These are phyloP conservation scores for Odontophorus gujanensis DNA, from an alignment of 2,113 vertebrate species.

Conservation along the genomic window DNA sequence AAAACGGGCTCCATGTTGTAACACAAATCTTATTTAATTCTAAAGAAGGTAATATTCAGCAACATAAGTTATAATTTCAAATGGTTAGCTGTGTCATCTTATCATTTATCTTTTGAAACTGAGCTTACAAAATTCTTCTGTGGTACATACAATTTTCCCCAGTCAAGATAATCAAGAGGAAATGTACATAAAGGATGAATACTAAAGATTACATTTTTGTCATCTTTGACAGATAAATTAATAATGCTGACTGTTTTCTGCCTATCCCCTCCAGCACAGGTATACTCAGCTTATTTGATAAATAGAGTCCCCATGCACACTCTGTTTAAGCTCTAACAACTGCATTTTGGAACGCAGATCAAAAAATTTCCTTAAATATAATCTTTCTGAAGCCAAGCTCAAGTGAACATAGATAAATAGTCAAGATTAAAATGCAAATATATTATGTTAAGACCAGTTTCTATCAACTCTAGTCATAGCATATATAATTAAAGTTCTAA, in stretches of 20 bases:
- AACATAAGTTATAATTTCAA: constrained; percentile 55
- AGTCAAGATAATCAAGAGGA: constrained; percentile 23
- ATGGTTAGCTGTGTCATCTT: constrained; percentile 32
- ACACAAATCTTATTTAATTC: constrained; percentile 7
- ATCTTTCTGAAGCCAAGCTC: not conserved
- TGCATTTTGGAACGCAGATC: constrained; percentile 4
- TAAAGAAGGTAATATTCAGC: constrained; percentile 52
- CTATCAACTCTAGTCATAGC: not conserved
- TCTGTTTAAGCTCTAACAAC: constrained; percentile 1
- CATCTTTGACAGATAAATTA: constrained; percentile 24
- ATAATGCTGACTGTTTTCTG: not conserved
- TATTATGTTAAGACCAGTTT: not conserved
- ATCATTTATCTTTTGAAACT: constrained; percentile 19
- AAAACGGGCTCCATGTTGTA: not conserved
- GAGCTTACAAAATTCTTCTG: constrained; percentile 32
- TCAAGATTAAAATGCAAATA: not conserved
- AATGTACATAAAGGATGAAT: constrained; percentile 6
- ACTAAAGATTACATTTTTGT: constrained; percentile 29
- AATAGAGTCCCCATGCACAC: not conserved
- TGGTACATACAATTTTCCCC: constrained; percentile 26
- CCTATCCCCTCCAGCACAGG: not conserved
- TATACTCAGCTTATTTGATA: not conserved
- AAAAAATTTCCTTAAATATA: not conserved
- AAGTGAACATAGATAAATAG: not conserved
- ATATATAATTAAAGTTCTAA: constrained; percentile 24